phyloP scores from a whole-genome alignment of 1,140 invertebrate species.

The Hypothenemus hampei region DNA sequence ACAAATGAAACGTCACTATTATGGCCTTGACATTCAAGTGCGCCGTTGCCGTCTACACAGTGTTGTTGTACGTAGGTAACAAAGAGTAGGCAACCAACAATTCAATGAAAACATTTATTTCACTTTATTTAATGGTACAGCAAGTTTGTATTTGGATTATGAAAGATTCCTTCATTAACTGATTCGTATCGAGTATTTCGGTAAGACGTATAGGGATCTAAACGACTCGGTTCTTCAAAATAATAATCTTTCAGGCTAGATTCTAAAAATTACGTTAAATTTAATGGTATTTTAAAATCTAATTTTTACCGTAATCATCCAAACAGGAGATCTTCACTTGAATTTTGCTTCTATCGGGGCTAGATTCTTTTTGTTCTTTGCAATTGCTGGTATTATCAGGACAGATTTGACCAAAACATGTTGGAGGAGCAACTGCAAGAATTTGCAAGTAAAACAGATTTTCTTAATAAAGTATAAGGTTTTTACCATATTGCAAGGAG shows the following conservation, averaged over 20 bases:
- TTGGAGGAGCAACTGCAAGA: conserved; percentile 2
- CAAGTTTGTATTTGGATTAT: neutral
- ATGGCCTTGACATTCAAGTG: too few species aligned
- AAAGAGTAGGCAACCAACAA: too few species aligned
- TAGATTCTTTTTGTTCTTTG: conserved; percentile 29
- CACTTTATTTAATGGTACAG: too few species aligned
- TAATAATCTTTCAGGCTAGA: conserved; percentile 23
- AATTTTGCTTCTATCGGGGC: conserved; percentile 20
- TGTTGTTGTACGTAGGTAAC: too few species aligned
- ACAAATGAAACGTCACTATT: too few species aligned
- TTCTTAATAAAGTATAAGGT: too few species aligned
- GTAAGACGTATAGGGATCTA: conserved; percentile 23
- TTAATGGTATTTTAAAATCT: neutral
- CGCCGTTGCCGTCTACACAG: too few species aligned
- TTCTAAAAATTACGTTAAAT: conserved; percentile 10
- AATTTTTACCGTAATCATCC: conserved; percentile 25
- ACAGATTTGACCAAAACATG: conserved; percentile 31
- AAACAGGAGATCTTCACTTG: conserved; percentile 30
- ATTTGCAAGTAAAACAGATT: too few species aligned
- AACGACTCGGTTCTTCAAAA: conserved; percentile 20
- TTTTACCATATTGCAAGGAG: too few species aligned
- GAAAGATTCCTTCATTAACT: conserved; percentile 10
- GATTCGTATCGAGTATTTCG: conserved; percentile 25
- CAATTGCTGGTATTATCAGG: conserved; percentile 28
- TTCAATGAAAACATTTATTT: too few species aligned